These are phyloP conservation scores for Beroe forskalii DNA, from an alignment of 37 sponge, comb jelly and placozoan genomes.

Conservation along the genomic window DNA sequence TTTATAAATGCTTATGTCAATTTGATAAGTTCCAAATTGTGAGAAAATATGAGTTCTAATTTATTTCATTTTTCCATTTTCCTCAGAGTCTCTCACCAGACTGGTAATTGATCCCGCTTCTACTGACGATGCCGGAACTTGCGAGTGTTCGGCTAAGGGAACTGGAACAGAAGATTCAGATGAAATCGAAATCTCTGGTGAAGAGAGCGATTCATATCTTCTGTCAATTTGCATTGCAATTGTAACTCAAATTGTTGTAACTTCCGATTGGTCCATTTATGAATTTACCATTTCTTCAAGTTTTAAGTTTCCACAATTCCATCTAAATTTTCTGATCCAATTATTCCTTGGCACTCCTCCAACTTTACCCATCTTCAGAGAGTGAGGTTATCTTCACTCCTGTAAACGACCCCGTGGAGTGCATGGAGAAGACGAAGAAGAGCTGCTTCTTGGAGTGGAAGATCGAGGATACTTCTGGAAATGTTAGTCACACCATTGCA, in stretches of 20 bases:
- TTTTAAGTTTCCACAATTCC: no score
- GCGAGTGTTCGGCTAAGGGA: slow-evolving; percentile 20
- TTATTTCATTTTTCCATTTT: background rate
- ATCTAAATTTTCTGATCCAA: no score
- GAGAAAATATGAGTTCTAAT: background rate
- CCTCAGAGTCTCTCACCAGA: background rate
- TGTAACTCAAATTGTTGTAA: no score
- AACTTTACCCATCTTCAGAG: no score
- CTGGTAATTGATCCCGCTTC: slow-evolving; percentile 21
- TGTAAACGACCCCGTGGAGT: background rate
- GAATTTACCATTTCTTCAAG: no score
- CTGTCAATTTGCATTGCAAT: no score
- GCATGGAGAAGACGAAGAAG: background rate
- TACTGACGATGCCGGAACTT: background rate
- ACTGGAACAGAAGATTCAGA: slow-evolving; percentile 14
- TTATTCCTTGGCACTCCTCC: no score
- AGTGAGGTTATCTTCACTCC: slow-evolving; percentile 11
- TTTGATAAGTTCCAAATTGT: background rate
- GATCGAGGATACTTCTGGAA: background rate
- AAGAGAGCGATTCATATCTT: slow-evolving; percentile 6
- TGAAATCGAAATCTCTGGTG: slow-evolving; percentile 9
- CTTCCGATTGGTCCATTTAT: no score
- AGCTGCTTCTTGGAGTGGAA: background rate
- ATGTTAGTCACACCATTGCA: no score
- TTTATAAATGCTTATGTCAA: no score